phyloP scores from a whole-genome alignment of 2,888 invertebrate species.

The Carabus problematicus region DNA sequence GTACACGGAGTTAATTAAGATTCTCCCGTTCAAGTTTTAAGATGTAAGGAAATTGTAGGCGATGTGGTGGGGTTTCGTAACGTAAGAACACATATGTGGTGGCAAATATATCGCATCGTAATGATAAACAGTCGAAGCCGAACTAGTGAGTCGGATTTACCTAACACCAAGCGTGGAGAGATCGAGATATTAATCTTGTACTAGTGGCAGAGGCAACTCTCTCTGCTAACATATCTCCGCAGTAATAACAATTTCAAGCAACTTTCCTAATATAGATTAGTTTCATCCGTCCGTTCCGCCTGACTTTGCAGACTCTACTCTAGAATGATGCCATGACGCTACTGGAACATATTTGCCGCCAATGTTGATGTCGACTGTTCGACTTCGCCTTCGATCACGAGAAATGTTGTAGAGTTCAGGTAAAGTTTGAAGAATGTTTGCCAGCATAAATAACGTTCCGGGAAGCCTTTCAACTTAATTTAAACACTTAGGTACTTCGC shows the following conservation, averaged over 20 bases:
- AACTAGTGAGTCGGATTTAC: constrained; percentile 28
- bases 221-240: constrained; percentile 44
- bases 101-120: constrained; percentile 16
- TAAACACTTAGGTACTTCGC: constrained; percentile 34
- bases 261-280: constrained; percentile 48
- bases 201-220: constrained; percentile 19
- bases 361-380: too few relatives aligned
- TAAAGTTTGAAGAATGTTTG: constrained; percentile 25
- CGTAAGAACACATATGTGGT: neutral
- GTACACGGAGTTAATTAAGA: neutral
- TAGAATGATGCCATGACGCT: neutral
- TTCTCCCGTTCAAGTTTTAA: neutral
- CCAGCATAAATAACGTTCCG: constrained; percentile 25
- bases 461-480: constrained; percentile 33
- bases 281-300: constrained; percentile 27
- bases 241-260: constrained; percentile 48
- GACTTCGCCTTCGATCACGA: too few relatives aligned
- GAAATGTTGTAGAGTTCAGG: constrained; percentile 15
- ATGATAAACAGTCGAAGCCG: constrained; percentile 30
- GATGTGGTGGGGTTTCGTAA: neutral
- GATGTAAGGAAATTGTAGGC: neutral
- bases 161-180: constrained; percentile 39
- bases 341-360: neutral
- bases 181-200: constrained; percentile 46
- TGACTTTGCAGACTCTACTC: neutral